Evolutionary conservation across 2,797 vertebrate species (phyloP), one percentile per base, ranked within the genome.

Genomic region (Channa striata): DNA sequence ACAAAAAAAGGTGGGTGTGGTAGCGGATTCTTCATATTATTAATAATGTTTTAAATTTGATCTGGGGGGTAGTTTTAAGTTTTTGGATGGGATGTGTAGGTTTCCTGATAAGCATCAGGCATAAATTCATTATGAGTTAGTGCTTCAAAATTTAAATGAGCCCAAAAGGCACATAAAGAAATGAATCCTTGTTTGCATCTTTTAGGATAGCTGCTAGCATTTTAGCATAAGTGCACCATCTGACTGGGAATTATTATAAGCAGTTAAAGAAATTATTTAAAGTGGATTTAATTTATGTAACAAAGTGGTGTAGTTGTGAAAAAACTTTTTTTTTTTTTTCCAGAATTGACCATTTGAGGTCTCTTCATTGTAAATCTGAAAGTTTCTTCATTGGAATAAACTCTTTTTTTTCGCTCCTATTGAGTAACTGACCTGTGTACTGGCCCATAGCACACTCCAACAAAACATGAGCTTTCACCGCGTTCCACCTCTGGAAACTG

Each of bases 1-100:
- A 57, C 76, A 66, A 60, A 68, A 79, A 82, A 85, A 92, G 93
- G 92, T 93, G 84, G 84, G 92, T 89, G 82, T 63, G 80, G 78
- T 57, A 44, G 19, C 42, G 64, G 30, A 6, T 53, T 25, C 52
- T 11, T 43, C 60, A 42, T 12, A 16, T 47, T 9, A 36, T 30
- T 50, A 43, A n/a, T 2, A 5, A 43, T 43, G 53, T 54, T 81
- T 77, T 78, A 57, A 83, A 23, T 30, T 3, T 30, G 25, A 30
- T 4, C 25, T 30, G 25, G 25, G 6, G n/a, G 4, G 25, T 6
- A 30, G 25, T 30, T 30, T 30, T 30, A 30, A 6, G 25, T 30
- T 30, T n/a, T 30, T 30, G 25, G 25, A 30, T 6, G 6, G 25
- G 25, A 30, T n/a, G n/a, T n/a, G n/a, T 30, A 30, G 25, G n/a